Evolutionary conservation across 2,113 vertebrate genomes (phyloP).

Genomic region (Microtus montanus): DNA sequence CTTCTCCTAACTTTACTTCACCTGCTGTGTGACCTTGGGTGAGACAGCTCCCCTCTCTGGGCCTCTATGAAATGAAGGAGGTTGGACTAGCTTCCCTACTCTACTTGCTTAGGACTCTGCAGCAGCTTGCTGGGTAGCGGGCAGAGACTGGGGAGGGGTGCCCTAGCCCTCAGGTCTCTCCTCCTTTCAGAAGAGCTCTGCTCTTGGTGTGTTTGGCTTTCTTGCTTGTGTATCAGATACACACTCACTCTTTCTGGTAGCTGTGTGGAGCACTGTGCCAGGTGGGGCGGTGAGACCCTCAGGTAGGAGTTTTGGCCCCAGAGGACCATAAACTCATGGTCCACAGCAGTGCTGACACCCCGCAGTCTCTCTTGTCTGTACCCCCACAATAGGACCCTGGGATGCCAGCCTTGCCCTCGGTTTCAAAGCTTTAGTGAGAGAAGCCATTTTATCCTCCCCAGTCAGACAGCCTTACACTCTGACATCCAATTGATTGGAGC

Average conservation of each 20-base stretch:
- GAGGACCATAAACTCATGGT: too few species aligned
- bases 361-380: not conserved
- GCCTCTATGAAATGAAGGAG: not conserved
- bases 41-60: not conserved
- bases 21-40: not conserved
- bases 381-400: not conserved
- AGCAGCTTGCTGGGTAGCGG: not conserved
- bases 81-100: not conserved
- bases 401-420: not conserved
- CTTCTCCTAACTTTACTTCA: not conserved
- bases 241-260: not conserved
- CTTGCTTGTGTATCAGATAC: not conserved
- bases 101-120: not conserved
- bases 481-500: conserved; percentile 60
- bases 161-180: fast-evolving
- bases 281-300: not conserved
- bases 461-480: conserved; percentile 26
- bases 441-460: not conserved
- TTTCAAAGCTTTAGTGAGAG: conserved; percentile 46
- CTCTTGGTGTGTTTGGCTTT: not conserved
- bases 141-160: fast-evolving
- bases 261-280: not conserved
- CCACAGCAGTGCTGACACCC: not conserved
- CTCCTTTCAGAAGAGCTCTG: not conserved
- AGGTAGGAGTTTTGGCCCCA: not conserved